These are phyloP conservation scores for Zaprionus camerounensis DNA, from an alignment of 1,140 invertebrate genomes.

Conservation along the genomic window DNA sequence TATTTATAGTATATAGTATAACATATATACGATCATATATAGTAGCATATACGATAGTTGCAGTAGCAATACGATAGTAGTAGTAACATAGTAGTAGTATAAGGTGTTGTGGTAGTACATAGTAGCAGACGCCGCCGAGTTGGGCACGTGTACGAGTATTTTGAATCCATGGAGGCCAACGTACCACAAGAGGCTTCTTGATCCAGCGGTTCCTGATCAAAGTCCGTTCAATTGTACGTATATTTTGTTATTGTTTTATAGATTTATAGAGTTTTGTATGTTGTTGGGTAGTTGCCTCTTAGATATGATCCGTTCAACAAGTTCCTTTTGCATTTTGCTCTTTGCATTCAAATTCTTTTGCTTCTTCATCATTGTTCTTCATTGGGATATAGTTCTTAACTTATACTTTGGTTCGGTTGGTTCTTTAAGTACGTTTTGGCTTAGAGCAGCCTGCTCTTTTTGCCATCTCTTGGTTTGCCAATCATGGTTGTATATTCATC, in stretches of 20 bases:
- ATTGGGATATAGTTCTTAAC: slow-evolving; percentile 11
- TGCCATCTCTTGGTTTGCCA: slow-evolving; percentile 83
- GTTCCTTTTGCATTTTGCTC: slow-evolving; percentile 17
- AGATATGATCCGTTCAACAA: slow-evolving; percentile 26
- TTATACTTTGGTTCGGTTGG: slow-evolving; percentile 22
- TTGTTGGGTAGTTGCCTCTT: slow-evolving; percentile 1
- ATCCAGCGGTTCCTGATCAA: slow-evolving; percentile 21
- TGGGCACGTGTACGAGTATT: slow-evolving; percentile 31
- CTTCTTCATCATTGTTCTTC: slow-evolving; percentile 15
- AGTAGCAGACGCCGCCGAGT: slow-evolving; percentile 41
- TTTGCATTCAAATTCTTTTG: slow-evolving; percentile 10
- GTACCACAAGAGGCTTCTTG: slow-evolving; percentile 39
- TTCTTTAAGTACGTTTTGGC: slow-evolving; percentile 29
- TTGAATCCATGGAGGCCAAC: slow-evolving; percentile 37
- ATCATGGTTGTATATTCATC: slow-evolving; percentile 84
- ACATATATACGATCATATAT: slow-evolving; percentile 40
- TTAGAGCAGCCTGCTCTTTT: slow-evolving; percentile 84
- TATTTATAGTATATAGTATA: slow-evolving; percentile 56
- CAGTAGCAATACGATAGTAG: slow-evolving; percentile 48
- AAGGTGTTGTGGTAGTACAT: slow-evolving; percentile 31
- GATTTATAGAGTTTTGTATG: not conserved
- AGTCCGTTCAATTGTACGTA: slow-evolving; percentile 18
- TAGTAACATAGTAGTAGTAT: slow-evolving; percentile 51
- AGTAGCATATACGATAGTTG: slow-evolving; percentile 47
- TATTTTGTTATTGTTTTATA: not conserved